Percentiles rank a stretch among this genome's conserved stretches.
Conservation (phyloP, 2,113 vertebrate genomes). For the Mirounga angustirostris region DNA sequence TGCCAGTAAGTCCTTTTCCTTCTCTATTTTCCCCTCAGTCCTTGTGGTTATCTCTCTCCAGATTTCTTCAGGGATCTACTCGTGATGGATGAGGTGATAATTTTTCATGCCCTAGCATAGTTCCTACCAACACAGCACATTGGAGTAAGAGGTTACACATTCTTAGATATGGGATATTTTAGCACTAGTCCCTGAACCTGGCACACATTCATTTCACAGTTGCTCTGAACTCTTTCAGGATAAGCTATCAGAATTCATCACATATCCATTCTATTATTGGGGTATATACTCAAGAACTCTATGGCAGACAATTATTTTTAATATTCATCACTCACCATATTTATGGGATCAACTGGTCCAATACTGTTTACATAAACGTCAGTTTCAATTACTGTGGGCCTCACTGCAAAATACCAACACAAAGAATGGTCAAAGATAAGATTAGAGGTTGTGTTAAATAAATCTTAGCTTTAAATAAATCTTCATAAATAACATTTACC, state of each 20-base stretch:
- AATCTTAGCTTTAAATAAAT: background rate
- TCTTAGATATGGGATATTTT: background rate
- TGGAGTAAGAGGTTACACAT: background rate
- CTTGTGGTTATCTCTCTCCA: background rate
- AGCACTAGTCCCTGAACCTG: background rate
- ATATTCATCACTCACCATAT: constrained; percentile 93
- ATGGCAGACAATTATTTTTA: constrained; percentile 24
- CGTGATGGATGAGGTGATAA: background rate
- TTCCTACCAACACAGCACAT: background rate
- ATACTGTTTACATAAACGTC: constrained; percentile 98
- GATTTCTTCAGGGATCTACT: background rate
- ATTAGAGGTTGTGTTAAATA: background rate
- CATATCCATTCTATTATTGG: background rate
- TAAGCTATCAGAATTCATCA: background rate
- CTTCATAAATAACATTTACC: background rate
- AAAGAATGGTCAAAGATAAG: constrained; percentile 73
- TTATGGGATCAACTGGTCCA: constrained; percentile 97
- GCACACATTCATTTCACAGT: background rate
- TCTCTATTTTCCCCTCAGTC: background rate
- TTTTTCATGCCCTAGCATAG: background rate
- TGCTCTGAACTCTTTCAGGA: background rate
- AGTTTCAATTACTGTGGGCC: constrained; percentile 97
- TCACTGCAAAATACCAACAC: constrained; percentile 92
- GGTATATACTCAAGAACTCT: background rate
- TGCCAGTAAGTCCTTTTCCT: background rate